These are phyloP conservation scores for Balearica regulorum DNA, from an alignment of 2,797 vertebrate genomes.

Conservation along the genomic window DNA sequence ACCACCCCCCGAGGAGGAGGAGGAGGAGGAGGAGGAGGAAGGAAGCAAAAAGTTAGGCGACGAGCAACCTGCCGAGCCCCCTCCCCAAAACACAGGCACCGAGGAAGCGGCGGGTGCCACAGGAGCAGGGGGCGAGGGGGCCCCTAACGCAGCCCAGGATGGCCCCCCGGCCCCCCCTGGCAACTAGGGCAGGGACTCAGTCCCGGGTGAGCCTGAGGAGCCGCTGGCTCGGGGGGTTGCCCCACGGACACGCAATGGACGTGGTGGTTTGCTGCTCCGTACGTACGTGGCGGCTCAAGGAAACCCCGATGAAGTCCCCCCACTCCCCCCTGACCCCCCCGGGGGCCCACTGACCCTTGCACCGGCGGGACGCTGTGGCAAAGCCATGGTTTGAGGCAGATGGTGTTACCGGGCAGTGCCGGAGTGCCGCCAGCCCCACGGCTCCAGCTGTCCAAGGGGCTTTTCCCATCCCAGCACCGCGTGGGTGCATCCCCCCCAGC, in stretches of 20 bases:
- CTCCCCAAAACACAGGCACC: rapidly evolving
- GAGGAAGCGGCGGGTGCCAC: not conserved
- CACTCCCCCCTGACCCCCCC: not conserved
- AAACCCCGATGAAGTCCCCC: not conserved
- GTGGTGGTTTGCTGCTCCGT: not conserved
- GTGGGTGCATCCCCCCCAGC: not conserved
- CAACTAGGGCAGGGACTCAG: not conserved
- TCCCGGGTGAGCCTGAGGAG: not conserved
- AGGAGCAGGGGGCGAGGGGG: not conserved
- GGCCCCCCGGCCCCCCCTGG: not conserved
- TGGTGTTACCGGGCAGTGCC: not conserved
- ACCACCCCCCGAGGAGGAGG: not conserved
- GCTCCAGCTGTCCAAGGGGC: not conserved
- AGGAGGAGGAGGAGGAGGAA: conserved; percentile 24
- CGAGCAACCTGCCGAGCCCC: not conserved
- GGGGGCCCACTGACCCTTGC: not conserved
- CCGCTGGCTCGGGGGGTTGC: rapidly evolving
- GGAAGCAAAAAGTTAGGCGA: not conserved
- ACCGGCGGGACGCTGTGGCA: not conserved
- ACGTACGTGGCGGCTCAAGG: not conserved
- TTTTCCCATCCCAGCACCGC: not conserved
- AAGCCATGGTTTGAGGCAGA: not conserved
- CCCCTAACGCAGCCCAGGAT: rapidly evolving
- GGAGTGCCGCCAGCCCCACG: rapidly evolving
- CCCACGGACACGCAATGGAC: not conserved